Conservation (phyloP, 2,888 invertebrate species). For the Syrista parreyssii region DNA sequence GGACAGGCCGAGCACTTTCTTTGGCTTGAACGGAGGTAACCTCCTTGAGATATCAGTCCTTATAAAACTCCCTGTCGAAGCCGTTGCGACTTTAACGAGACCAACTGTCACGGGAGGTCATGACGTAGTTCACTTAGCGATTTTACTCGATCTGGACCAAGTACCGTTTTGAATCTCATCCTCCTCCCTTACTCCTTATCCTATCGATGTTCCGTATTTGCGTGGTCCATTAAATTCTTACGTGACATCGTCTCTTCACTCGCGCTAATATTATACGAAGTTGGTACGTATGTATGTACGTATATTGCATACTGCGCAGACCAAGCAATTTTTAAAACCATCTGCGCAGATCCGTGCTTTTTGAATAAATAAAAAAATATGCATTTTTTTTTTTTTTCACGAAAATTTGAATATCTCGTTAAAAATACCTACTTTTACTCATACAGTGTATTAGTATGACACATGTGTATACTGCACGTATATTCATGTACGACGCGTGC, state of each 20-base stretch:
- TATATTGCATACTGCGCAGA: not conserved
- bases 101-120: not conserved
- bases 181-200: not conserved
- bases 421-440: not conserved
- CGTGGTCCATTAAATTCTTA: not conserved
- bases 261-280: not conserved
- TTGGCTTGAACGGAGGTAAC: too few species aligned
- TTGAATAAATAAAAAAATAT: not conserved
- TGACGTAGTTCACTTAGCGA: not conserved
- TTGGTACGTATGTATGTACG: not conserved
- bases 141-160: not conserved
- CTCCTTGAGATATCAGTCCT: not conserved
- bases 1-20: too few species aligned
- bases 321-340: too few species aligned
- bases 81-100: not conserved
- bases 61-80: not conserved
- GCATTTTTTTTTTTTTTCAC: too few species aligned
- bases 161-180: not conserved
- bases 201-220: not conserved
- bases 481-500: not conserved
- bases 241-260: not conserved
- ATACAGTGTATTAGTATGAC: too few species aligned
- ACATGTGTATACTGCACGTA: not conserved
- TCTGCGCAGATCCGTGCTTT: not conserved
- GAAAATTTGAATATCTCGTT: not conserved